Evolutionary conservation across 2,113 vertebrate species (phyloP), one percentile per base, ranked within the genome.

Genomic region (Xenopus borealis): DNA sequence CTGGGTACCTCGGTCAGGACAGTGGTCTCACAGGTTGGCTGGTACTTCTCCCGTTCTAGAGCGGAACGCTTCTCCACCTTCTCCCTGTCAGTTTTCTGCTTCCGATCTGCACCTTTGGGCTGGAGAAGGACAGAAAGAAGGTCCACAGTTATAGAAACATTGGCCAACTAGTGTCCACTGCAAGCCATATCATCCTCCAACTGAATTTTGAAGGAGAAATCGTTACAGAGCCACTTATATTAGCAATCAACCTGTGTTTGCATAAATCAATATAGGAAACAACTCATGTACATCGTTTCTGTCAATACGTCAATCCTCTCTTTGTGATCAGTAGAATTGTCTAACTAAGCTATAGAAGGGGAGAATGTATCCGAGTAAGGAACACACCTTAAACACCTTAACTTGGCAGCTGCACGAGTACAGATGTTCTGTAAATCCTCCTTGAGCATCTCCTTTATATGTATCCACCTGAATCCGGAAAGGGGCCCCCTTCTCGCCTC

Each of bases 1-100:
- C 2, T 11, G 7, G 14, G 2, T 68, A 88, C 83, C 84, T 86
- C 80, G 6, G 71, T 40, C 50, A 87, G 78, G 58, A 84, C 45
- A 0, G 78, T 82, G 67, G 4, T 85, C 13, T 84, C 83, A 7
- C 80, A 78, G 30, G 82, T 61, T 0, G 77, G 62, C 72, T 84
- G 82, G 67, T 83, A 82, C 16, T 86, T 84, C 64, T 83, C 73
- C 17, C 84, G 72, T 74, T 88, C 85, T 0, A 69, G 75, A 2
- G 19, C 20, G 1, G 81, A 80, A 52, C 84, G 81, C 64, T 86
- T 87, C 72, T 88, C 83, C 10, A 81, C 69, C 70, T 81, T 87
- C 72, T 87, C 85, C 8, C 62, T n/a, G 11, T 88, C 86, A 0
- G 79, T 87, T 61, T 85, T 88, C 80, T 83, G 83, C 53, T 87